Conservation (phyloP, 2,113 vertebrate genomes). For the Electrona antarctica region DNA sequence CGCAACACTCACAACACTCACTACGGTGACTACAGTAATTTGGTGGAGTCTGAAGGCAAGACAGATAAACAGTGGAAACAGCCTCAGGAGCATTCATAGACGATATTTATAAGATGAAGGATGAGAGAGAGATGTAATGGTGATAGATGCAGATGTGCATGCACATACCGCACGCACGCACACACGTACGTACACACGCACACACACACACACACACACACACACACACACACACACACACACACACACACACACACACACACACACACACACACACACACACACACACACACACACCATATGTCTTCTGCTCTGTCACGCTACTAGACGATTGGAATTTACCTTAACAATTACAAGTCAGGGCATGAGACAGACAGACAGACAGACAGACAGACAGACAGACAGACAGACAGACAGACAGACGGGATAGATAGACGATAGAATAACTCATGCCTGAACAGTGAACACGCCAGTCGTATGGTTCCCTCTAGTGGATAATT, state of each 20-base stretch:
- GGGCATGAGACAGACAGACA: too few relatives aligned
- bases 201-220: too few relatives aligned
- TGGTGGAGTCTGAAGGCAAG: neutral
- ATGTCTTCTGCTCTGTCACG: too few relatives aligned
- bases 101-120: neutral
- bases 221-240: too few relatives aligned
- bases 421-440: neutral
- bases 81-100: neutral
- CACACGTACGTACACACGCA: too few relatives aligned
- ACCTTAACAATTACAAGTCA: constrained; percentile 2
- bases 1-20: neutral
- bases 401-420: neutral
- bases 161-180: too few relatives aligned
- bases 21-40: neutral
- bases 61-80: neutral
- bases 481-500: constrained; percentile 38
- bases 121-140: neutral
- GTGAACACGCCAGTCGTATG: neutral
- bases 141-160: too few relatives aligned
- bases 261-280: too few relatives aligned
- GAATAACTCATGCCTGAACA: neutral
- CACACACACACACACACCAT: too few relatives aligned
- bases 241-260: too few relatives aligned
- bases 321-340: constrained; percentile 29
- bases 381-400: too few relatives aligned